Percentiles rank a stretch among this genome's conserved stretches.
Evolutionary conservation across 2,113 vertebrate species (phyloP).

Genomic region (Leptosomus discolor): DNA sequence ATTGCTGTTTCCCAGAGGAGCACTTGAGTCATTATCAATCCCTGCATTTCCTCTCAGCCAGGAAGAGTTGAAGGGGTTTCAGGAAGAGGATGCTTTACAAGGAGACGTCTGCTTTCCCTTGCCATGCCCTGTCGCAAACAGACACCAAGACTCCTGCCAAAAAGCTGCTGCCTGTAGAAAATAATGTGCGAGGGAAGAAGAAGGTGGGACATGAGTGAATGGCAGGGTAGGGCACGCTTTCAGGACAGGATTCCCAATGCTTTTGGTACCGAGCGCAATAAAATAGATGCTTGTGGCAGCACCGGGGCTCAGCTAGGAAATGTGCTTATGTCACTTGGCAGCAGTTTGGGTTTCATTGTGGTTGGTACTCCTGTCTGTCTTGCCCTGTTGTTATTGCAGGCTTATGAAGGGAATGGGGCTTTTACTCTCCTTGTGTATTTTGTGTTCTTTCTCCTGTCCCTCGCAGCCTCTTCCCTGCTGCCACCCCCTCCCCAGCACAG

Average conservation of each 20-base stretch:
- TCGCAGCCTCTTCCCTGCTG: neutral
- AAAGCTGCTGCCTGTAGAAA: neutral
- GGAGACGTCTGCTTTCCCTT: neutral
- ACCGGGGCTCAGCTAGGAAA: neutral
- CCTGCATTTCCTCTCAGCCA: conserved; percentile 48
- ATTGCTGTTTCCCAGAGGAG: conserved; percentile 48
- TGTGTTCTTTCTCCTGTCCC: neutral
- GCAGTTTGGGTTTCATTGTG: neutral
- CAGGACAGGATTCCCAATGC: neutral
- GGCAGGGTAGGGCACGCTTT: neutral
- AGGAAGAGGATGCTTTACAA: conserved; percentile 16
- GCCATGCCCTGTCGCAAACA: neutral
- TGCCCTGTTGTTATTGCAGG: neutral
- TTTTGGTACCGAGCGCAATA: neutral
- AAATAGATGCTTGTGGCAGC: neutral
- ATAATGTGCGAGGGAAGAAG: neutral
- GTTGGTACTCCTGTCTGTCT: neutral
- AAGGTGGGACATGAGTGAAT: neutral
- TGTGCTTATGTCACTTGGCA: neutral
- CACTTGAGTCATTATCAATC: conserved; percentile 28
- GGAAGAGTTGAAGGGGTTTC: conserved; percentile 27
- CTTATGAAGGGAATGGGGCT: neutral
- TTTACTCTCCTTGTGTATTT: neutral
- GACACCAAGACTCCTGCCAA: neutral
- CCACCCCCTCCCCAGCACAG: fast-evolving